phyloP scores from a whole-genome alignment of 2,888 invertebrate species.

The Trachelus troglodyta region DNA sequence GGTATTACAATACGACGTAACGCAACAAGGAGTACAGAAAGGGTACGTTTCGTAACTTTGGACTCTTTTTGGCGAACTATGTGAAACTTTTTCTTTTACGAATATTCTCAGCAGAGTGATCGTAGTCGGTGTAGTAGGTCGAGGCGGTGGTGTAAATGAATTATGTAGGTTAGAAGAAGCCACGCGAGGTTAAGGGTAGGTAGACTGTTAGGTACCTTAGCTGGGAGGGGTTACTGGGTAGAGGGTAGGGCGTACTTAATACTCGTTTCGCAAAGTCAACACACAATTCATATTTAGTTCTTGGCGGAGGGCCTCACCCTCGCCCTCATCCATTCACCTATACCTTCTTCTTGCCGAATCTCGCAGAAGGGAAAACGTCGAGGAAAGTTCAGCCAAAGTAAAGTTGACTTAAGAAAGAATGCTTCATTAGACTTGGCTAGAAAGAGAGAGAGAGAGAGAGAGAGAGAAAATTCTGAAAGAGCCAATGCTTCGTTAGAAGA shows the following conservation, averaged over 20 bases:
- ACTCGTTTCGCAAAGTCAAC: conserved; percentile 40
- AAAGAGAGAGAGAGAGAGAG: no score
- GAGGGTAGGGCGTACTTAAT: conserved; percentile 31
- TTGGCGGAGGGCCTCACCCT: conserved; percentile 9
- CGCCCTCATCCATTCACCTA: background rate
- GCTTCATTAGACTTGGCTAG: conserved; percentile 27
- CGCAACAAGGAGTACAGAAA: background rate
- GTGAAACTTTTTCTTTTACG: background rate
- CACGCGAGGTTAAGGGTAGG: conserved; percentile 19
- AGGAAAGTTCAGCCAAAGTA: conserved; percentile 34
- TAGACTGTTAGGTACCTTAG: conserved; percentile 23
- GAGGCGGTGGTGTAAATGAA: conserved; percentile 24
- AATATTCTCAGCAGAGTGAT: conserved; percentile 11
- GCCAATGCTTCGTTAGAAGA: no score
- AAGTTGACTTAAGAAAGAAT: conserved; percentile 36
- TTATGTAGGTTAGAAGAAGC: conserved; percentile 32
- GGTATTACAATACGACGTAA: background rate
- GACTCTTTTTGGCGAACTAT: background rate
- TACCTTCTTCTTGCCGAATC: background rate
- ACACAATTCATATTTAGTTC: conserved; percentile 39
- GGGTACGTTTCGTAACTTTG: background rate
- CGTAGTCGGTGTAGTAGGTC: conserved; percentile 19
- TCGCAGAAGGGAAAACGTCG: conserved; percentile 11
- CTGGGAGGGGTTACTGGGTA: conserved; percentile 5
- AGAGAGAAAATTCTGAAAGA: no score